A percentile compares a stretch with the other conserved stretches of the same genome.
Evolutionary conservation across 2,888 invertebrate genomes (phyloP).

Genomic region (Bugulina stolonifera): DNA sequence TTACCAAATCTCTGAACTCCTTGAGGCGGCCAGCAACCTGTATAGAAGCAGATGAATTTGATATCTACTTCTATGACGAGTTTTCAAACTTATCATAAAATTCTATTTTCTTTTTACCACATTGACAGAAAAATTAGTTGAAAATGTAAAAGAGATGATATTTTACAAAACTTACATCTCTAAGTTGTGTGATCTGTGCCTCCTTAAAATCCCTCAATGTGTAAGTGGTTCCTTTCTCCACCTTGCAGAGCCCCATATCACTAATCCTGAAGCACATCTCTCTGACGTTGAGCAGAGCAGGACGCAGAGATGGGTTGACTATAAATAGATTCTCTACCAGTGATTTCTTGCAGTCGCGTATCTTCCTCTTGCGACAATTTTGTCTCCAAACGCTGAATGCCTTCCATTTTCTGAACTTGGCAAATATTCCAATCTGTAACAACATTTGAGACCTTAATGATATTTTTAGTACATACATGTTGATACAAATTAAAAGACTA

Average conservation of each 20-base stretch:
- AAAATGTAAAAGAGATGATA: too few relatives aligned
- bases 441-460: too few relatives aligned
- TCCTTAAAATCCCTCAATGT: constrained; percentile 49
- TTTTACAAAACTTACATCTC: constrained; percentile 43
- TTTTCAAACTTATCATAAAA: too few relatives aligned
- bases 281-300: constrained; percentile 67
- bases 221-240: constrained; percentile 52
- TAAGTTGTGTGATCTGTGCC: constrained; percentile 51
- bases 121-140: too few relatives aligned
- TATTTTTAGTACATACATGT: too few relatives aligned
- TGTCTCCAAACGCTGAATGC: constrained; percentile 75
- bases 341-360: constrained; percentile 58
- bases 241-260: constrained; percentile 54
- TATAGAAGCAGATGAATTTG: neutral
- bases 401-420: constrained; percentile 57
- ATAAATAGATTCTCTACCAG: constrained; percentile 68
- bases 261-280: constrained; percentile 55
- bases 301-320: constrained; percentile 66
- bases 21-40: constrained; percentile 51
- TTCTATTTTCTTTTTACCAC: too few relatives aligned
- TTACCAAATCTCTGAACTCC: constrained; percentile 56
- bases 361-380: constrained; percentile 67
- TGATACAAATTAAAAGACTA: too few relatives aligned
- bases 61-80: too few relatives aligned
- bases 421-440: constrained; percentile 52